phyloP scores from a whole-genome alignment of 2,113 vertebrate genomes.

The Siniperca chuatsi region DNA sequence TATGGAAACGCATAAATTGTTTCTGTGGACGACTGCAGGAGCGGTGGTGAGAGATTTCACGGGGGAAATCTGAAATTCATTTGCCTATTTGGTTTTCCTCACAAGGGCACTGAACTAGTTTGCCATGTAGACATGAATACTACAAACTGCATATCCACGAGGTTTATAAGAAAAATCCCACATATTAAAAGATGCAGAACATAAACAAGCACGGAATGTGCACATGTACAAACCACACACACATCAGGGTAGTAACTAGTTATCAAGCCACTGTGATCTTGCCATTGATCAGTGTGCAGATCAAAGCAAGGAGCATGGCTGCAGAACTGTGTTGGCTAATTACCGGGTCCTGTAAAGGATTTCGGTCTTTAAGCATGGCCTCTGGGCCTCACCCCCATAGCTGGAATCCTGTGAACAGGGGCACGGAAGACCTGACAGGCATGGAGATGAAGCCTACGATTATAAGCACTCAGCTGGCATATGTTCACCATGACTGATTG shows the following conservation, averaged over 20 bases:
- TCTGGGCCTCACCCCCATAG: conserved; percentile 56
- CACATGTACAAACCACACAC: conserved; percentile 11
- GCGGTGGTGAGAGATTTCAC: conserved; percentile 23
- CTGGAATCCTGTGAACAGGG: conserved; percentile 67
- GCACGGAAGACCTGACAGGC: conserved; percentile 58
- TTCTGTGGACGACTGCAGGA: conserved; percentile 41
- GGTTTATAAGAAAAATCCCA: conserved; percentile 1
- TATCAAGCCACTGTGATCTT: conserved; percentile 66
- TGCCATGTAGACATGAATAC: conserved; percentile 11
- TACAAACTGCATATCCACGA: conserved; percentile 8
- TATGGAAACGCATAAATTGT: conserved; percentile 35
- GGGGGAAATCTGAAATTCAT: conserved; percentile 55
- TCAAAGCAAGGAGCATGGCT: conserved; percentile 67
- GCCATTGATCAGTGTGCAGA: conserved; percentile 72
- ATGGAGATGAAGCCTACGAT: conserved; percentile 55
- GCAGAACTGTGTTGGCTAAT: conserved; percentile 64
- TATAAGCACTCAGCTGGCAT: conserved; percentile 62
- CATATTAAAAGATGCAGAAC: conserved; percentile 5
- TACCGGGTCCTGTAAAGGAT: conserved; percentile 71
- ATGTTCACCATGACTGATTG: conserved; percentile 60
- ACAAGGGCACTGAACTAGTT: conserved; percentile 8
- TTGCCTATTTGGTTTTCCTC: conserved; percentile 35
- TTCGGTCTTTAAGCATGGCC: conserved; percentile 67
- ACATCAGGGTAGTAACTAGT: conserved; percentile 22
- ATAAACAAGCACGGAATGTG: conserved; percentile 5